Conservation (phyloP, 53 echinoderm and acorn worm species). For the Mesocentrotus franciscanus region DNA sequence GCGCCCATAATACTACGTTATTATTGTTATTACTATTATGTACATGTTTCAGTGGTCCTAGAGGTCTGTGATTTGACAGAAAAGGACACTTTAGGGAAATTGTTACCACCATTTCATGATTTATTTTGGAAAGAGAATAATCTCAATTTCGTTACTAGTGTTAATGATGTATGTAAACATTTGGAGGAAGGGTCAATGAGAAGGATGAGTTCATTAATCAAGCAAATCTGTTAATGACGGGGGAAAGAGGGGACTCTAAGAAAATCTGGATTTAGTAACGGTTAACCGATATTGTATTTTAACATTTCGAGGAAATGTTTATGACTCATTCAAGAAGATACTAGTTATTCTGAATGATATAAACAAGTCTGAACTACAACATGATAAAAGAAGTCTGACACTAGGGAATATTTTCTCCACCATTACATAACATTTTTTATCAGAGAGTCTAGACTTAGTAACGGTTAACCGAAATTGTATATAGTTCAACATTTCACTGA, state of each 20-base stretch:
- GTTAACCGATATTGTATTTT: background rate
- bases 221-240: no score
- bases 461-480: background rate
- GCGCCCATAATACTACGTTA: no score
- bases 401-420: background rate
- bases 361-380: background rate
- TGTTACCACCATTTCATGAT: no score
- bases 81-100: no score
- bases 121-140: no score
- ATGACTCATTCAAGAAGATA: background rate
- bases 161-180: no score
- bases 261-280: background rate
- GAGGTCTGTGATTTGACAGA: no score
- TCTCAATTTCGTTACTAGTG: no score
- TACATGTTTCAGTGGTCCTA: no score
- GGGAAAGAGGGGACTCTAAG: background rate
- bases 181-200: no score
- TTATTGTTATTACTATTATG: no score
- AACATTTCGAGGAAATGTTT: background rate
- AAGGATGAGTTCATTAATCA: no score
- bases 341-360: background rate
- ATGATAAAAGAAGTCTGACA: background rate
- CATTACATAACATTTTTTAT: slow-evolving; percentile 10
- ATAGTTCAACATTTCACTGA: background rate
- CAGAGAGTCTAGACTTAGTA: background rate